phyloP scores from a whole-genome alignment of 2,888 invertebrate genomes.

The Cistogaster globosa region DNA sequence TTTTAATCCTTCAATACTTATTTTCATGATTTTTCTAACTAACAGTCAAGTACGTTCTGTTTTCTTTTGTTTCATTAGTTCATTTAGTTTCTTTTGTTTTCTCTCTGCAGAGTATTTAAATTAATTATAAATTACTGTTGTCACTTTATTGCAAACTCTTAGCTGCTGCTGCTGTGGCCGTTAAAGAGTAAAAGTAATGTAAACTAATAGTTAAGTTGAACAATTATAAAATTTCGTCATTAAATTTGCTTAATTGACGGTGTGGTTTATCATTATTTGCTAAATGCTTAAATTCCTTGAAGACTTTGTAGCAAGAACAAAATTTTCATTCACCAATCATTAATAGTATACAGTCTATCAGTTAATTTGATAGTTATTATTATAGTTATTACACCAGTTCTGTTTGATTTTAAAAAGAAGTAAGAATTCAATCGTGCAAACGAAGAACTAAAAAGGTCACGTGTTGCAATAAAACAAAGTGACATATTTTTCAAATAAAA shows the following conservation, averaged over 20 bases:
- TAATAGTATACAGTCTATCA: no score
- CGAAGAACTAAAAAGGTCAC: no score
- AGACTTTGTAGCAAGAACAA: conserved; percentile 6
- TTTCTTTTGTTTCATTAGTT: background rate
- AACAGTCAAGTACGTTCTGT: no score
- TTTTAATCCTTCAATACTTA: no score
- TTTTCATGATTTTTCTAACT: no score
- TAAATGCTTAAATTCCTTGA: conserved; percentile 44
- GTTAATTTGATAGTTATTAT: no score
- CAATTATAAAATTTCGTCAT: conserved; percentile 3
- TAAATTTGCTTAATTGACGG: background rate
- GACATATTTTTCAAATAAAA: no score
- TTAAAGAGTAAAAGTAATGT: background rate
- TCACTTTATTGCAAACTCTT: background rate
- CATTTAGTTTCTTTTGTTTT: background rate
- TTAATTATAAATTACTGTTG: conserved; percentile 44
- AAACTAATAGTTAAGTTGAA: background rate
- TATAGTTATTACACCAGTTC: background rate
- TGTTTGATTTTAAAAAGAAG: no score
- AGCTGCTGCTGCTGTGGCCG: background rate
- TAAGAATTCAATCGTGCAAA: no score
- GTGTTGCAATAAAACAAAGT: no score
- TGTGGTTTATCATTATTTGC: conserved; percentile 45
- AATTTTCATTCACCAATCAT: background rate
- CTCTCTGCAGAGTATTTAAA: conserved; percentile 29